phyloP scores from a whole-genome alignment of 2,797 vertebrate species.

The Pachyuromys duprasi region DNA sequence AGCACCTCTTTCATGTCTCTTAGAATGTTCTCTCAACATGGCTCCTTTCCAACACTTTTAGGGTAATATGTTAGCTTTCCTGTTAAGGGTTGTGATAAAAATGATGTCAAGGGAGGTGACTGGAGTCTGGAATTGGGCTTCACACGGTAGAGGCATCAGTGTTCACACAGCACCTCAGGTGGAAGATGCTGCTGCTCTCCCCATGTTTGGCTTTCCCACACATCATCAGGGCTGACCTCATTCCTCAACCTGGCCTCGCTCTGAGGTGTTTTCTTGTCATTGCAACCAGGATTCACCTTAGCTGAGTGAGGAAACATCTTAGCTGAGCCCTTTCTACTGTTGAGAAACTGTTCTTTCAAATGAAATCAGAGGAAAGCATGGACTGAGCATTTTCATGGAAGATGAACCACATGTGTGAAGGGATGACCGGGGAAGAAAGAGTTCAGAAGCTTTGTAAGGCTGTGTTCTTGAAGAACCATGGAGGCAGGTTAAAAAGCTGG shows the following conservation, averaged over 20 bases:
- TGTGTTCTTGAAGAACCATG: background rate
- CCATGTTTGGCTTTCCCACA: background rate
- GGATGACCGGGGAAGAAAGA: constrained; percentile 3
- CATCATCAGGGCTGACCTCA: background rate
- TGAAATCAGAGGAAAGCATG: background rate
- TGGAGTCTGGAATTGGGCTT: background rate
- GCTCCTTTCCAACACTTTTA: background rate
- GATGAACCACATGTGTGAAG: background rate
- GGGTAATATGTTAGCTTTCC: background rate
- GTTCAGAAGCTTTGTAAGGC: constrained; percentile 16
- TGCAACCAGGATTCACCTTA: background rate
- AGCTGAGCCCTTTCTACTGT: no score
- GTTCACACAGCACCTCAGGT: background rate
- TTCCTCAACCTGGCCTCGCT: background rate
- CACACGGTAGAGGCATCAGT: background rate
- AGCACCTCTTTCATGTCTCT: background rate
- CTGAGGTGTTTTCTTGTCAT: background rate
- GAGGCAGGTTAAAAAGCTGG: background rate
- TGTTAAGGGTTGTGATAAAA: background rate
- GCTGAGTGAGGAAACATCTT: no score
- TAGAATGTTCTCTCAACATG: background rate
- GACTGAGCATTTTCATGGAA: background rate
- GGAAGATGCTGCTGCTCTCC: background rate
- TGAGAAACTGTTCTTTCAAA: background rate
- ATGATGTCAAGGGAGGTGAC: background rate